Base-by-base conservation (phyloP, 92 coral and sea anemone genomes). In the Actinostola sp. region DNA sequence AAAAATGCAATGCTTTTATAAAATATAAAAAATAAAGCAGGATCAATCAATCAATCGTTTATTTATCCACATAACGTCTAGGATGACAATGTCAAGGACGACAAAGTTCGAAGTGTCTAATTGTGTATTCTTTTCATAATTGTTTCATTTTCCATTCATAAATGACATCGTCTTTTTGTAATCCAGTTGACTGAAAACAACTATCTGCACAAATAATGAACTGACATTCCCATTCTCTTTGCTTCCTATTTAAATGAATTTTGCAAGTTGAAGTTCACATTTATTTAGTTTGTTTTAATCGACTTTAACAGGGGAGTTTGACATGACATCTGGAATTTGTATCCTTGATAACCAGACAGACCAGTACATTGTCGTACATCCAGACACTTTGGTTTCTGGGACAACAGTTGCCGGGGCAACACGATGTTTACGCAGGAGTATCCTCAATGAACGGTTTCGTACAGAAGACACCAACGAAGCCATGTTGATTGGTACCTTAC, bases 381-480 rank as follows among this genome's bases (percentile, higher is more conserved):
- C 98, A 0, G 98, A 94, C 68, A 85, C 97, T 25, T 78, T 94
- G 45, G 92, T 91, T 21, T 85, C 97, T 29, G 97, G 97, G 31
- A 94, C 98, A 33, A 80, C 97, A 32, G 92, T 94, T 66, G 89
- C 98, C 41, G 88, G 92, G 73, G 96, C 98, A 61, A 94, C 96
- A 7, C 80, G 81, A 29, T 94, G 98, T 64, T 64, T 94, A 61
- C 82, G 98, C 59, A 84, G 93, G 46, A 91, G 97, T 36, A 73
- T 94, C 38, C 87, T 94, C 16, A 92, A 94, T 55, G 93, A 94
- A 73, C 80, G 89, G 71, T 94, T 94, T 64, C 86, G 93, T 48
- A 94, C 98, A 3, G 98, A 94, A 67, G 92, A 85, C 51, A 89
- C 88, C 56, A 91, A 71, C 58, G 97, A 94, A 52, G 97, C 91